phyloP scores from a whole-genome alignment of 2,888 invertebrate species.

The Phrixothrix hirtus region DNA sequence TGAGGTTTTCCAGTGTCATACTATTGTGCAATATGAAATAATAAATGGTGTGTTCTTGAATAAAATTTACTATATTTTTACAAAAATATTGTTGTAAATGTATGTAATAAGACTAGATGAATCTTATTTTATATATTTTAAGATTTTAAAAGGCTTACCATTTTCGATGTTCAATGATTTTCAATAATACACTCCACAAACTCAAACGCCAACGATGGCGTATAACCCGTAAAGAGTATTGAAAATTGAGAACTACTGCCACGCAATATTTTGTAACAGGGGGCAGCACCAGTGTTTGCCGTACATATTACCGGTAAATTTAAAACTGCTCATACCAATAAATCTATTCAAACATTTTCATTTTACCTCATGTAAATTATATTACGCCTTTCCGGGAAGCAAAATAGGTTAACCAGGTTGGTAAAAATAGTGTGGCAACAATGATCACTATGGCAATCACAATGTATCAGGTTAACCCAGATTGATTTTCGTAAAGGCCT shows the following conservation, averaged over 20 bases:
- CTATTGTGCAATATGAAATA: slow-evolving; percentile 53
- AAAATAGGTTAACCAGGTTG: too few species aligned
- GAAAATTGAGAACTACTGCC: slow-evolving; percentile 31
- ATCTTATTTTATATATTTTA: slow-evolving; percentile 2
- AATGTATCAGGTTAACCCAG: too few species aligned
- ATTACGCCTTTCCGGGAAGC: too few species aligned
- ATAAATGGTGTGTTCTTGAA: background rate
- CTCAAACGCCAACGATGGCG: slow-evolving; percentile 88
- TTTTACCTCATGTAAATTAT: too few species aligned
- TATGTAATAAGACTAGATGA: slow-evolving; percentile 4
- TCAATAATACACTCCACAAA: slow-evolving; percentile 68
- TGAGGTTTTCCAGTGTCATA: too few species aligned
- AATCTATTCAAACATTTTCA: too few species aligned
- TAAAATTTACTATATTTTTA: background rate
- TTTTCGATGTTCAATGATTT: slow-evolving; percentile 84
- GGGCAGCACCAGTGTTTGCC: background rate
- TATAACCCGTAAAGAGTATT: slow-evolving; percentile 77
- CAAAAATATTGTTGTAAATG: slow-evolving; percentile 14
- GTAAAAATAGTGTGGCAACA: too few species aligned
- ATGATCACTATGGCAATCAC: too few species aligned
- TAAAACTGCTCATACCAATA: background rate
- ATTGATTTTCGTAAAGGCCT: too few species aligned
- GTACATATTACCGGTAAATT: background rate
- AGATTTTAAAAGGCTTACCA: slow-evolving; percentile 63
- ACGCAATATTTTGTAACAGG: slow-evolving; percentile 31